Evolutionary conservation across 2,113 vertebrate genomes (phyloP).

Genomic region (Prinia subflava): DNA sequence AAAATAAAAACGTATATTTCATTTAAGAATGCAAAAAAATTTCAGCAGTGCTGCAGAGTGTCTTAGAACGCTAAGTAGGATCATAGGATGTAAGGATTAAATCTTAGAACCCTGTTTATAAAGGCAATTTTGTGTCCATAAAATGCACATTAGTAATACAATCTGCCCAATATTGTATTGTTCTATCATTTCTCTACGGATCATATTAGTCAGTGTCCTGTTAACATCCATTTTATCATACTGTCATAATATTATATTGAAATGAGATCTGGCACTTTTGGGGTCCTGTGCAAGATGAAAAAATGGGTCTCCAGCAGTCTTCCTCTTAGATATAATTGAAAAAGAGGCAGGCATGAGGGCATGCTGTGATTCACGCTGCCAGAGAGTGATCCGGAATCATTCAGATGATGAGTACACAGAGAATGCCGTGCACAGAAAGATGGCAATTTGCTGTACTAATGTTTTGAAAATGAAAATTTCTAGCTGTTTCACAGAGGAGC

Average conservation of each 20-base stretch:
- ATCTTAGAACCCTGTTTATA: constrained; percentile 2
- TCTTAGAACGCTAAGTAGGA: not conserved
- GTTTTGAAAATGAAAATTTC: constrained; percentile 75
- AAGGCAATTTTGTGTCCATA: constrained; percentile 14
- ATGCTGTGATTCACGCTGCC: constrained; percentile 61
- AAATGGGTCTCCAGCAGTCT: constrained; percentile 67
- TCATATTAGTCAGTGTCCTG: constrained; percentile 59
- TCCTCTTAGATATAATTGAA: constrained; percentile 76
- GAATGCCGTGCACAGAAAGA: constrained; percentile 66
- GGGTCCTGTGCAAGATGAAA: constrained; percentile 62
- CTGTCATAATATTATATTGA: constrained; percentile 61
- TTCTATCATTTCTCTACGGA: constrained; percentile 1
- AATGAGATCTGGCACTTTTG: constrained; percentile 71
- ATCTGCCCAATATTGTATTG: not conserved
- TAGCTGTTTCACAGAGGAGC: constrained; percentile 58
- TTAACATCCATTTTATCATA: constrained; percentile 65
- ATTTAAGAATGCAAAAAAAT: not conserved
- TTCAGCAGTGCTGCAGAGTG: not conserved
- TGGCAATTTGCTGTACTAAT: constrained; percentile 71
- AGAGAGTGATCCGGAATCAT: constrained; percentile 69
- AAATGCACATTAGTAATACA: constrained; percentile 9
- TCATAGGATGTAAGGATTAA: not conserved
- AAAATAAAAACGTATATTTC: constrained; percentile 25
- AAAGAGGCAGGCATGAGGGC: constrained; percentile 72
- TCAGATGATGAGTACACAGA: constrained; percentile 71